Percentiles rank a stretch among this genome's conserved stretches.
Evolutionary conservation across 2,888 invertebrate species (phyloP).

Genomic region (Apotomis capreana): DNA sequence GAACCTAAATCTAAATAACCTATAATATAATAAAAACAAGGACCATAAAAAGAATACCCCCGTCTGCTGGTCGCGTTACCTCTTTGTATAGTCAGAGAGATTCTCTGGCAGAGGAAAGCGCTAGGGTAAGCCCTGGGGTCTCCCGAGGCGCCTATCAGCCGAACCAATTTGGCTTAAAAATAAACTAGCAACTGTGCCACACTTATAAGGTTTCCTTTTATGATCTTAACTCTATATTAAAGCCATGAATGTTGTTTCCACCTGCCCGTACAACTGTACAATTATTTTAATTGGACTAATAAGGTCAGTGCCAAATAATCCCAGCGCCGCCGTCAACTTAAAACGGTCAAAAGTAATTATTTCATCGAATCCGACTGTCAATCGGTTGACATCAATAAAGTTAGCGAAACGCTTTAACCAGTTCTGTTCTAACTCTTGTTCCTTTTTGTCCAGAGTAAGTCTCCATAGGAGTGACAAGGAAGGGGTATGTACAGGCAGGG

Average conservation of each 20-base stretch:
- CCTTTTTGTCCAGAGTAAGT: background rate
- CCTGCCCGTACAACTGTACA: background rate
- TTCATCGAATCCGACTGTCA: constrained; percentile 36
- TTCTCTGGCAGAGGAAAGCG: no score
- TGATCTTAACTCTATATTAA: no score
- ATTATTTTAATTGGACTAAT: constrained; percentile 23
- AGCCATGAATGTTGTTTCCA: background rate
- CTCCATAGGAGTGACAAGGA: background rate
- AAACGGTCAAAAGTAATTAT: constrained; percentile 30
- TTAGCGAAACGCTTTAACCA: constrained; percentile 22
- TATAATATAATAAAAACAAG: no score
- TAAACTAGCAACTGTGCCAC: no score
- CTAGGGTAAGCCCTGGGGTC: no score
- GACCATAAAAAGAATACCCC: no score
- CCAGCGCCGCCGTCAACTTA: constrained; percentile 1
- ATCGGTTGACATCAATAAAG: constrained; percentile 38
- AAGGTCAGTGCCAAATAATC: constrained; percentile 27
- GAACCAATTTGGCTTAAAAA: no score
- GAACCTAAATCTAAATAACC: no score
- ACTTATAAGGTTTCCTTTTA: no score
- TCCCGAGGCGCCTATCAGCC: no score
- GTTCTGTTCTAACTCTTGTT: constrained; percentile 17
- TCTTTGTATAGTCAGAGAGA: no score
- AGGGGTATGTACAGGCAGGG: constrained; percentile 1
- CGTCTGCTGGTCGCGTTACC: no score